phyloP scores from a whole-genome alignment of 2,888 invertebrate species.

The Glyphotaelius pellucidus region DNA sequence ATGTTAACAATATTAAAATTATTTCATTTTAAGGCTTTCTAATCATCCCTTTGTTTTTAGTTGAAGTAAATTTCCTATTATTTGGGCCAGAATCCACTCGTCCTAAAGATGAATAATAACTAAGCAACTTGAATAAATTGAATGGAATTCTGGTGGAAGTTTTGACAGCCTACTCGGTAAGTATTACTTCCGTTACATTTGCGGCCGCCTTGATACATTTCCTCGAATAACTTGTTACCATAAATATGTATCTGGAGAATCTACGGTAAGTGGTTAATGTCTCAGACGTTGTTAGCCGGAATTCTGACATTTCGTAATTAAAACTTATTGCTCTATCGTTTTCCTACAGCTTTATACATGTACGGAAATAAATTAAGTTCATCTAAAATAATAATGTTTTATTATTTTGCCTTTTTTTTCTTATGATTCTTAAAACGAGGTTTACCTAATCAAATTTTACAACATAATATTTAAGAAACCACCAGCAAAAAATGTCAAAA shows the following conservation, averaged over 20 bases:
- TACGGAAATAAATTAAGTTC: background rate
- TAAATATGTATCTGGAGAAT: conserved; percentile 20
- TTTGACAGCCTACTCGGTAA: background rate
- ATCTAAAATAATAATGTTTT: background rate
- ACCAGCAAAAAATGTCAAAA: too few species aligned
- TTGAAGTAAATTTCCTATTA: background rate
- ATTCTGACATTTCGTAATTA: conserved; percentile 30
- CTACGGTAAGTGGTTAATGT: background rate
- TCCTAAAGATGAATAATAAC: background rate
- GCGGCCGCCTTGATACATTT: background rate
- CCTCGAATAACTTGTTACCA: conserved; percentile 2
- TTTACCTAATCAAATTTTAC: too few species aligned
- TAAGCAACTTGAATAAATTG: background rate
- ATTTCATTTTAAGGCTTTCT: background rate
- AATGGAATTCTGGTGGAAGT: background rate
- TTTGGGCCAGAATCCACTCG: background rate
- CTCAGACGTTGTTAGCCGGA: background rate
- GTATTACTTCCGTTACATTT: background rate
- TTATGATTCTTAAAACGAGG: too few species aligned
- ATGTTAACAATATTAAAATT: too few species aligned
- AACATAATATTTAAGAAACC: too few species aligned
- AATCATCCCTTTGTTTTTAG: background rate
- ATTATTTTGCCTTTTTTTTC: background rate
- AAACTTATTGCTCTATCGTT: conserved; percentile 29
- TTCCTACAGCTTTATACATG: background rate